Conservation (phyloP, 2,113 vertebrate species). For the Nematolebias whitei region DNA sequence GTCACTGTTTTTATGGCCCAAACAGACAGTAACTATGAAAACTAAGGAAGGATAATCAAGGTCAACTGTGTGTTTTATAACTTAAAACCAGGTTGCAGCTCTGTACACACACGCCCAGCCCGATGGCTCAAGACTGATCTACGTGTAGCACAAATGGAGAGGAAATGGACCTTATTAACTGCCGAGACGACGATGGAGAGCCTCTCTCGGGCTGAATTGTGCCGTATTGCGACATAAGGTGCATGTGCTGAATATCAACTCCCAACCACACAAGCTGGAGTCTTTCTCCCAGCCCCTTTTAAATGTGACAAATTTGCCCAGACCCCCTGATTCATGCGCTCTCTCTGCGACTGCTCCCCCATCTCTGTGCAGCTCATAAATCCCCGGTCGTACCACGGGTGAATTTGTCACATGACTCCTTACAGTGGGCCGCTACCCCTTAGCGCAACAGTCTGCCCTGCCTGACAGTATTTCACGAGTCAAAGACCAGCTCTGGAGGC, state of each 20-base stretch:
- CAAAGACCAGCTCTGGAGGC: constrained; percentile 57
- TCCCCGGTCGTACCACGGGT: constrained; percentile 51
- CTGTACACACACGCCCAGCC: constrained; percentile 8
- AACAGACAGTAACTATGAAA: constrained; percentile 44
- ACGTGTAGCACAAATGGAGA: constrained; percentile 9
- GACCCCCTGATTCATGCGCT: constrained; percentile 63
- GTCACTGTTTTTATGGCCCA: constrained; percentile 57
- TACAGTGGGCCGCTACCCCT: constrained; percentile 55
- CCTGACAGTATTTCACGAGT: constrained; percentile 65
- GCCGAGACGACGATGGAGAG: constrained; percentile 29
- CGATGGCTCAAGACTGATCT: constrained; percentile 27
- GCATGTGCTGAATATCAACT: constrained; percentile 62
- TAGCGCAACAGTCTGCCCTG: constrained; percentile 49
- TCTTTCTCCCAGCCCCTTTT: constrained; percentile 40
- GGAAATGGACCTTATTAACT: constrained; percentile 7
- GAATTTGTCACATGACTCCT: constrained; percentile 63
- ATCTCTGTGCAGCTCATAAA: constrained; percentile 68
- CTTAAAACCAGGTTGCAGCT: not conserved
- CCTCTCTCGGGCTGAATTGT: constrained; percentile 2
- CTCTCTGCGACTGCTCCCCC: constrained; percentile 47
- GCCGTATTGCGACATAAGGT: constrained; percentile 44
- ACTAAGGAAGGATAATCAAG: constrained; percentile 58
- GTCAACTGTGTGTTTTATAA: constrained; percentile 30
- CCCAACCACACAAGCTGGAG: constrained; percentile 24
- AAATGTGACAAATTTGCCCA: constrained; percentile 58